phyloP scores from a whole-genome alignment of 2,888 invertebrate genomes.

The Aplocera efformata region DNA sequence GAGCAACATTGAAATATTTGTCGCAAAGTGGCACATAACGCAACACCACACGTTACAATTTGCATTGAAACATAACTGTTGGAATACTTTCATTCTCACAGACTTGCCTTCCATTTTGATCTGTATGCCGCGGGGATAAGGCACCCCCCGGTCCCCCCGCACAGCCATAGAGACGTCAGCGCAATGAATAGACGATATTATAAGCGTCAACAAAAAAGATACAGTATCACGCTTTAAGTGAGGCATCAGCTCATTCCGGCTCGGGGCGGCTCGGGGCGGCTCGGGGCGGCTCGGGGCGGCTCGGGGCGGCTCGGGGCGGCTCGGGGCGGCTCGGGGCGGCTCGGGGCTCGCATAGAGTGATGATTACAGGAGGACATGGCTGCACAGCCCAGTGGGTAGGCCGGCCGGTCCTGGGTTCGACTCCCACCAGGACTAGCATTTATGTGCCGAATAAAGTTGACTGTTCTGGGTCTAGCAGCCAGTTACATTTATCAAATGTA shows the following conservation, averaged over 20 bases:
- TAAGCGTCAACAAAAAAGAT: slow-evolving; percentile 23
- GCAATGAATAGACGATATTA: slow-evolving; percentile 30
- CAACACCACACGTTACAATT: slow-evolving; percentile 21
- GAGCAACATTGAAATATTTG: slow-evolving; percentile 2
- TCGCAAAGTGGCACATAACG: slow-evolving; percentile 10
- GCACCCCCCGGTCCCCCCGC: slow-evolving; percentile 8
- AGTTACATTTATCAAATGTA: too few relatives aligned
- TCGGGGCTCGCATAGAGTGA: slow-evolving; percentile 8
- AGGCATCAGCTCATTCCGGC: slow-evolving; percentile 27
- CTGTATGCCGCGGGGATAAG: slow-evolving; percentile 10
- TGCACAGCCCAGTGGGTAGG: too few relatives aligned
- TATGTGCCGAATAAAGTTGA: too few relatives aligned
- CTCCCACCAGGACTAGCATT: too few relatives aligned
- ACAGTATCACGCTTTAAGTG: slow-evolving; percentile 28
- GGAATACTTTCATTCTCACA: slow-evolving; percentile 29
- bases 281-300: too few relatives aligned
- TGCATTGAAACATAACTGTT: slow-evolving; percentile 25
- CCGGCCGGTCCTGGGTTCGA: too few relatives aligned
- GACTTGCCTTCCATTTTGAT: slow-evolving; percentile 8
- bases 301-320: too few relatives aligned
- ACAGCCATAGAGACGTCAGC: slow-evolving; percentile 27
- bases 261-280: too few relatives aligned
- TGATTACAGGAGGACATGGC: background rate
- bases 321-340: too few relatives aligned
- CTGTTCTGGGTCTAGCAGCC: too few relatives aligned